These are phyloP conservation scores for Galaxias olidus DNA, from an alignment of 2,797 vertebrate species.

Conservation along the genomic window DNA sequence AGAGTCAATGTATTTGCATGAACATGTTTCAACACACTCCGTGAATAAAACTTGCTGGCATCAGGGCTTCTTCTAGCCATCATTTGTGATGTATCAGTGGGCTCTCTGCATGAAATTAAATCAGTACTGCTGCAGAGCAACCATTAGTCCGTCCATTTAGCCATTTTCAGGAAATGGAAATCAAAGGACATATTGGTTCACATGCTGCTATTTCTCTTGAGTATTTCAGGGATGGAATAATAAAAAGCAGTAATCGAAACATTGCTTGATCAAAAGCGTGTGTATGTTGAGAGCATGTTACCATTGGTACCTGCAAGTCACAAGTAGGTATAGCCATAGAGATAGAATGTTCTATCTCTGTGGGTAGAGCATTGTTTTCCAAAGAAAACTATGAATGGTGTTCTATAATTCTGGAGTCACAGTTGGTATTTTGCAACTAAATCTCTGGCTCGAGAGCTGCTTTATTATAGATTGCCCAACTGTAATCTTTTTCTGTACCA, in stretches of 20 bases:
- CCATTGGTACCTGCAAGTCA: neutral
- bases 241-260: slow-evolving; percentile 30
- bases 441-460: slow-evolving; percentile 13
- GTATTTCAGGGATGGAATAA: slow-evolving; percentile 29
- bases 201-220: slow-evolving; percentile 18
- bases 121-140: neutral
- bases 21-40: neutral
- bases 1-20: neutral
- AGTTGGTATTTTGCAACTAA: neutral
- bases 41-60: slow-evolving; percentile 7
- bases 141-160: neutral
- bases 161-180: slow-evolving; percentile 10
- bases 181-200: slow-evolving; percentile 29
- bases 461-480: slow-evolving; percentile 22
- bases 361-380: no score
- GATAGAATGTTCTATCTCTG: no score
- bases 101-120: neutral
- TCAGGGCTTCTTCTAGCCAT: neutral
- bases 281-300: neutral
- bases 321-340: no score
- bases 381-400: no score
- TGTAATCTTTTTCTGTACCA: slow-evolving; percentile 28
- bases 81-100: slow-evolving; percentile 1
- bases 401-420: no score
- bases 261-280: neutral